Percentiles rank a stretch among this genome's conserved stretches.
These are phyloP conservation scores for Bugulina stolonifera DNA, from an alignment of 2,888 invertebrate species.

Conservation along the genomic window DNA sequence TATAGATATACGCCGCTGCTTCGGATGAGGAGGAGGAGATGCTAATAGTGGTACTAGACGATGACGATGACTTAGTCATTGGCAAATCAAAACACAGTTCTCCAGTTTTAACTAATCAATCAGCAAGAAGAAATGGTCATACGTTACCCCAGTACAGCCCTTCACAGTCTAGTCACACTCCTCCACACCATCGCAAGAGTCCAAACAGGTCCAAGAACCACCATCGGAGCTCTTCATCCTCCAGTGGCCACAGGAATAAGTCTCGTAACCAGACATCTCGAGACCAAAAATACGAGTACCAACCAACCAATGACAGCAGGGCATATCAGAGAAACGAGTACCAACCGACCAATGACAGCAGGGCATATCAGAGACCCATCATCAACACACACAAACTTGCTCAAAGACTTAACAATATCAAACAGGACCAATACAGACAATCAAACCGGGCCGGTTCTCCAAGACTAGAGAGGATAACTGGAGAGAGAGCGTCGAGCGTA, in stretches of 20 bases:
- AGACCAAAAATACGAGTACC: background rate
- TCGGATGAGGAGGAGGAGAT: constrained; percentile 23
- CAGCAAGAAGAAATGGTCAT: background rate
- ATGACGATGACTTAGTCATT: constrained; percentile 12
- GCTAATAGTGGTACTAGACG: constrained; percentile 20
- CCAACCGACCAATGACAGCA: background rate
- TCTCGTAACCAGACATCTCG: background rate
- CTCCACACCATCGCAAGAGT: background rate
- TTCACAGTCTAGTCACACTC: background rate
- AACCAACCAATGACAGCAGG: background rate
- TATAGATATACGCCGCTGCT: background rate
- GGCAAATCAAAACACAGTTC: background rate
- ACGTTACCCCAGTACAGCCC: background rate
- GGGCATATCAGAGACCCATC: background rate
- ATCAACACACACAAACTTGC: constrained; percentile 14
- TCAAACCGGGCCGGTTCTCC: constrained; percentile 17
- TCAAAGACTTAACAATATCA: constrained; percentile 16
- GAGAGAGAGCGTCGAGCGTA: constrained; percentile 20
- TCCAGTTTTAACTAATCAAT: background rate
- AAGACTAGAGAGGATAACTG: constrained; percentile 28
- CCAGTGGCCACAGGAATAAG: background rate
- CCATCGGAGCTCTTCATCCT: background rate
- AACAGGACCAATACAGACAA: background rate
- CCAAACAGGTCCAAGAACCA: background rate
- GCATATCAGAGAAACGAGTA: background rate